Evolutionary conservation across 2,888 invertebrate genomes (phyloP), one percentile per base, ranked within the genome.

Genomic region (Tridacna crocea): DNA sequence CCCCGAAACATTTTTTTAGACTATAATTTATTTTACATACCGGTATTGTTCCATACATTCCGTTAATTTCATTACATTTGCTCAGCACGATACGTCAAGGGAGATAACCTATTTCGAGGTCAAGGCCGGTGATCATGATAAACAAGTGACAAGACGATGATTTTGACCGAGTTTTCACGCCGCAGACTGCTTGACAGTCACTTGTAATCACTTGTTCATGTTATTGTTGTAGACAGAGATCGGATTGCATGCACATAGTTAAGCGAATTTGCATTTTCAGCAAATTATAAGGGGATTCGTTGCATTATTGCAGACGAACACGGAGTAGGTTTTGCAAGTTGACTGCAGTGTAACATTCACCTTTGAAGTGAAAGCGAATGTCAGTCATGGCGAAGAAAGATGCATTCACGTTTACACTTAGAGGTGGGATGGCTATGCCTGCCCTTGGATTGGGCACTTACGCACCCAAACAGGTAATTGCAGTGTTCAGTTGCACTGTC

Each of bases 391-490:
- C 47, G 27, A 70, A 58, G 60, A 47, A 70, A n/a, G 58, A 36
- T 47, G 60, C 36, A 15, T 84, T 84, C 65, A 77, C 63, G 19
- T 81, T 90, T 58, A 84, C 80, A 6, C 77, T 90, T 47, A 81
- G 84, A 70, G 90, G 89, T 75, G 92, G 92, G 17, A 74, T 86
- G 66, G 74, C 75, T 27, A 89, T 92, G 85, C 90, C 91, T 55
- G 88, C 87, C 0, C 46, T 92, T 47, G 92, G 91, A 22, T 84
- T 92, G 61, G 92, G 92, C 24, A 92, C 92, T 13, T 90, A 89
- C 75, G 91, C 91, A 10, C 91, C 91, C 0, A 87, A 87, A 82
- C 86, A 91, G 84, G 92, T 92, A 88, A 46, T 22, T 4, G 13
- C 24, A 66, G 19, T 55, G 2, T 55, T 17, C 22, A 77, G 61